Base-by-base conservation (phyloP, 2,888 invertebrate species). In the Caenorhabditis panamensis region DNA sequence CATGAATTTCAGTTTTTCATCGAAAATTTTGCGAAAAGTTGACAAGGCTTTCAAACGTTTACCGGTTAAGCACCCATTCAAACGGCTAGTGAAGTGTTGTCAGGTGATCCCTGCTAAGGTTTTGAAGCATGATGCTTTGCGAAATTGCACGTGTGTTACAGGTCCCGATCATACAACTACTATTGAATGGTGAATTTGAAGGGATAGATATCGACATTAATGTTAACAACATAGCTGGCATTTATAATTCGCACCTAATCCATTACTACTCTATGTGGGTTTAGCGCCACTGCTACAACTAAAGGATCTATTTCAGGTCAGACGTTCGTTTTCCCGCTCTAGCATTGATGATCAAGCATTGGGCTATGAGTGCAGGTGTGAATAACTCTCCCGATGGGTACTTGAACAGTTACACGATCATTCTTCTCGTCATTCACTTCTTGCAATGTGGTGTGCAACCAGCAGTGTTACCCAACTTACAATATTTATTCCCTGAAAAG, bases 181-280 rank as follows among this genome's bases (percentile, higher is more conserved):
- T 78, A 16, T 58, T 88, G 41, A 31, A 73, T n/a, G 41, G 53
- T 6, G 86, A 84, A 1, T 86, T 79, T 56, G 71, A 77, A 2
- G 82, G 72, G 5, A 76, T 90, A 20, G 88, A 91, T 59, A 84
- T 91, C 16, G 91, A 91, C 82, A 79, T 91, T 20, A 91, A 91
- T 64, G 76, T 87, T 3, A 91, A 91, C 78, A 91, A 91, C 59
- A 79, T 84, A 16, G 87, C 90, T 18, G 91, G 91, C 26, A 86
- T 91, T n/a, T 87, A 89, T 80, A 91, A 91, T 71, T 88, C 89
- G 1, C 88, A 90, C 75, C 68, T 91, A 16, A 80, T 90, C 22
- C 90, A 91, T 62, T 88, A 91, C 75, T 91, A 91, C 80, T 84
- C 89, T 6, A 73, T 83, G 89, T 89, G 31, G 26, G 71, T 63